A percentile compares a stretch with the other conserved stretches of the same genome.
phyloP scores from a whole-genome alignment of 2,888 invertebrate species.

The Platycheirus rosarum region DNA sequence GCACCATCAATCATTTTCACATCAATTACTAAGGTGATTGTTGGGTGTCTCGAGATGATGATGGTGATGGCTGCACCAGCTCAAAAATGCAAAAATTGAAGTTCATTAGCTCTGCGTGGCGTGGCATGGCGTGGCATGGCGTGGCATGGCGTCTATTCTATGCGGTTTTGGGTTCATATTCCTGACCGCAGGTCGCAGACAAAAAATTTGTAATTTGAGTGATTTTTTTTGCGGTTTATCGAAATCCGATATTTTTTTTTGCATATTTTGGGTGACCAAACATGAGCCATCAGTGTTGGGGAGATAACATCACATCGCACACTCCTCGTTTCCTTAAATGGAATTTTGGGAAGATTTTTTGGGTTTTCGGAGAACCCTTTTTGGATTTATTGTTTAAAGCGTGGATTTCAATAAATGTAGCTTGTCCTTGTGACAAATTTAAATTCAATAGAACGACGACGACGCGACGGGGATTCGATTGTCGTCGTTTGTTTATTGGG shows the following conservation, averaged over 20 bases:
- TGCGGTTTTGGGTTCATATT: constrained; percentile 24
- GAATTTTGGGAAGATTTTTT: neutral
- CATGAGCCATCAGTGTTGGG: constrained; percentile 18
- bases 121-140: too few species aligned
- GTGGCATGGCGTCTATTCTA: constrained; percentile 36
- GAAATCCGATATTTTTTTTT: constrained; percentile 40
- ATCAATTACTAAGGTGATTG: constrained; percentile 38
- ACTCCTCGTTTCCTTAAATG: constrained; percentile 11
- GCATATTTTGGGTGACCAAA: constrained; percentile 29
- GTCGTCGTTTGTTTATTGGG: neutral
- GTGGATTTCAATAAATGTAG: constrained; percentile 5
- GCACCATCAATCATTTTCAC: constrained; percentile 47
- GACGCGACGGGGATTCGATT: constrained; percentile 2
- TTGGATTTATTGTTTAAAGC: constrained; percentile 13
- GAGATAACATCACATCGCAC: constrained; percentile 20
- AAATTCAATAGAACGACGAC: constrained; percentile 28
- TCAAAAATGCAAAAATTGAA: constrained; percentile 19
- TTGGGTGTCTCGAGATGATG: constrained; percentile 28
- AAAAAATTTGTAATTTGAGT: constrained; percentile 24
- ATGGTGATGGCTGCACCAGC: constrained; percentile 6
- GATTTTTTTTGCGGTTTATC: constrained; percentile 27
- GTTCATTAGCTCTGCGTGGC: constrained; percentile 23
- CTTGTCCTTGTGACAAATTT: constrained; percentile 43
- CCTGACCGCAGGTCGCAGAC: constrained; percentile 30
- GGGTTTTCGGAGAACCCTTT: constrained; percentile 14